These are phyloP conservation scores for Liopterus haemorrhoidalis DNA, from an alignment of 2,888 invertebrate species.

Conservation along the genomic window DNA sequence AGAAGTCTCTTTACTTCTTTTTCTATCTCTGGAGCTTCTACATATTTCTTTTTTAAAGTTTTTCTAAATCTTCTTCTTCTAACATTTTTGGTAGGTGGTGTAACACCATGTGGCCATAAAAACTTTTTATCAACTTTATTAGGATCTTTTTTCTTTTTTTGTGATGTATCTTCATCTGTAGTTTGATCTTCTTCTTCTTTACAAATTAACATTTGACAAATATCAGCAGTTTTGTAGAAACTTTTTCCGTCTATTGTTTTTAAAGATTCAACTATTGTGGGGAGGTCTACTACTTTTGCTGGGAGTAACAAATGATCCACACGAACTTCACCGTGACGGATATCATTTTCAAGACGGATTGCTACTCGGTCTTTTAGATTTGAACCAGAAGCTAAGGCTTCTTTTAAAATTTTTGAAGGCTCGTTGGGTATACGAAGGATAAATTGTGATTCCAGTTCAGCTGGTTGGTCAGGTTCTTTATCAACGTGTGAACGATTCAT, in stretches of 20 bases:
- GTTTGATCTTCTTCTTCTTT: constrained; percentile 80
- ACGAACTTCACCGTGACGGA: constrained; percentile 81
- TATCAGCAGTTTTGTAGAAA: constrained; percentile 95
- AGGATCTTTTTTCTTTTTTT: constrained; percentile 77
- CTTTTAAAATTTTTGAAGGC: constrained; percentile 66
- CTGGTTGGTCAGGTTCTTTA: too few species aligned
- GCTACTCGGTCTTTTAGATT: constrained; percentile 75
- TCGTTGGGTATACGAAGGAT: constrained; percentile 49
- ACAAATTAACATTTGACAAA: constrained; percentile 87
- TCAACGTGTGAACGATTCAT: constrained; percentile 31
- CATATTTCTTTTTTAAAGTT: constrained; percentile 92
- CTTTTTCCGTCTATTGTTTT: constrained; percentile 96
- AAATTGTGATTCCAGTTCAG: constrained; percentile 43
- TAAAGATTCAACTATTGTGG: constrained; percentile 84
- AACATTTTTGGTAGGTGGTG: constrained; percentile 93
- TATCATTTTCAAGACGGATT: constrained; percentile 81
- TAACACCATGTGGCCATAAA: constrained; percentile 91
- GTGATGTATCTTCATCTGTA: constrained; percentile 70
- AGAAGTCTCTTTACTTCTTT: constrained; percentile 93
- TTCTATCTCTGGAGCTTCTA: constrained; percentile 96
- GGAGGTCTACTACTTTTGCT: constrained; percentile 85
- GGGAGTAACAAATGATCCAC: constrained; percentile 84
- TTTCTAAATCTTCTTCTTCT: constrained; percentile 87
- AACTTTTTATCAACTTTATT: constrained; percentile 80
- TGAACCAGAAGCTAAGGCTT: constrained; percentile 68